These are phyloP conservation scores for Pseudochaenichthys georgianus DNA, from an alignment of 2,797 vertebrate genomes.

Conservation along the genomic window DNA sequence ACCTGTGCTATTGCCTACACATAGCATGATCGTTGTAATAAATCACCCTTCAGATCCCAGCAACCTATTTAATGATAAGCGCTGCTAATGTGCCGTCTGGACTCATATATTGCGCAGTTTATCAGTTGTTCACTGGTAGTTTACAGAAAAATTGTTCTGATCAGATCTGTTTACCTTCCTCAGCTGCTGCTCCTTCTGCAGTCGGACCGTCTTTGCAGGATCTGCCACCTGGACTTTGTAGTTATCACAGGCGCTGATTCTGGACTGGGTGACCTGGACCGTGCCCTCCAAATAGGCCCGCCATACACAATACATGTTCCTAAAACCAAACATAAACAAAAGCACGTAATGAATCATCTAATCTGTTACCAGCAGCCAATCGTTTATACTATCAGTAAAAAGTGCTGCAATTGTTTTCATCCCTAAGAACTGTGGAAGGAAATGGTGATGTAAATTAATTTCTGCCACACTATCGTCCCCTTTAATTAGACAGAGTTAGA, in stretches of 20 bases:
- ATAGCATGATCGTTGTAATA: no score
- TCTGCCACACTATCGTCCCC: no score
- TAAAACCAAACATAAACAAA: conserved; percentile 52
- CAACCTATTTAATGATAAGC: not conserved
- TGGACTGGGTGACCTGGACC: conserved; percentile 93
- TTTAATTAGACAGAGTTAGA: no score
- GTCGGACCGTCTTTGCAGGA: conserved; percentile 90
- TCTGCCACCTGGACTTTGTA: conserved; percentile 94
- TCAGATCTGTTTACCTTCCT: conserved; percentile 87
- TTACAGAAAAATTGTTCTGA: not conserved
- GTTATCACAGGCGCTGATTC: conserved; percentile 92
- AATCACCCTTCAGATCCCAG: no score
- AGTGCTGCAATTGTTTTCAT: no score
- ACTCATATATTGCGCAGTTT: conserved; percentile 5
- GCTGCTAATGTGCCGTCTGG: conserved; percentile 1
- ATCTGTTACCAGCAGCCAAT: no score
- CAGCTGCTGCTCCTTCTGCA: conserved; percentile 97
- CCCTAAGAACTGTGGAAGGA: no score
- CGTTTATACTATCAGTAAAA: no score
- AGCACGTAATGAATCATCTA: no score
- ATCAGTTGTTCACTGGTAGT: conserved; percentile 1
- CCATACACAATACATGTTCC: conserved; percentile 96
- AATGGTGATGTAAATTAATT: no score
- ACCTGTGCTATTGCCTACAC: no score
- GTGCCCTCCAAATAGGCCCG: conserved; percentile 93